Percentiles rank a stretch among this genome's conserved stretches.
phyloP scores from a whole-genome alignment of 2,113 vertebrate species.

The Symphodus melops region DNA sequence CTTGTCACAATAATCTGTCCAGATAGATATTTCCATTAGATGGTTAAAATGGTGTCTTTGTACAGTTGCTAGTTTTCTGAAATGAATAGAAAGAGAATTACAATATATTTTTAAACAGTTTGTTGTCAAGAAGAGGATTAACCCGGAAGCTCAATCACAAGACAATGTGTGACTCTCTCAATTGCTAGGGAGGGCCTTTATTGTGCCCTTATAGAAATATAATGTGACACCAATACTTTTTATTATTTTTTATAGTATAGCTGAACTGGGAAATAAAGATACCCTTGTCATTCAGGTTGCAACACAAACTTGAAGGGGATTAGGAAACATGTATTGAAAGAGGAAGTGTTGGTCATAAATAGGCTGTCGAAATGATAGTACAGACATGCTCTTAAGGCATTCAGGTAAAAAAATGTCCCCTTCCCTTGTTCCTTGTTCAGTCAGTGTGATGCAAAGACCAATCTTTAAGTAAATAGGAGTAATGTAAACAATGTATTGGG shows the following conservation, averaged over 20 bases:
- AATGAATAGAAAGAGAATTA: not conserved
- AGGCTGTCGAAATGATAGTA: not conserved
- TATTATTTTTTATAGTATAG: not conserved
- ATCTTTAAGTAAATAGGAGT: not conserved
- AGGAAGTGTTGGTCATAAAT: slow-evolving; percentile 30
- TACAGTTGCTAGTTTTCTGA: not conserved
- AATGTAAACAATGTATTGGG: not conserved
- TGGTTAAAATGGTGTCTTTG: not conserved
- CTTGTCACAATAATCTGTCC: too few relatives aligned
- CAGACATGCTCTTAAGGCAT: not conserved
- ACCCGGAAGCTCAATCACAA: not conserved
- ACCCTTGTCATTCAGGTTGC: not conserved
- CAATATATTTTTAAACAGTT: too few relatives aligned
- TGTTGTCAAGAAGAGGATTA: not conserved
- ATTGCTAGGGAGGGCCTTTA: not conserved
- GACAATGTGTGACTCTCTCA: not conserved
- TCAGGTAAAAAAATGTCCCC: not conserved
- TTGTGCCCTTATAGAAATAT: not conserved
- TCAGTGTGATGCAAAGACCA: not conserved
- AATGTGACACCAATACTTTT: not conserved
- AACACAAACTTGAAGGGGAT: slow-evolving; percentile 8
- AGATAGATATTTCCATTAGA: too few relatives aligned
- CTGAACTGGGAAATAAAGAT: not conserved
- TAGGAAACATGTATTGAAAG: slow-evolving; percentile 25
- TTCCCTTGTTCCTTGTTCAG: slow-evolving; percentile 3